phyloP scores from a whole-genome alignment of 1,140 invertebrate species.

The Eurosta solidaginis region DNA sequence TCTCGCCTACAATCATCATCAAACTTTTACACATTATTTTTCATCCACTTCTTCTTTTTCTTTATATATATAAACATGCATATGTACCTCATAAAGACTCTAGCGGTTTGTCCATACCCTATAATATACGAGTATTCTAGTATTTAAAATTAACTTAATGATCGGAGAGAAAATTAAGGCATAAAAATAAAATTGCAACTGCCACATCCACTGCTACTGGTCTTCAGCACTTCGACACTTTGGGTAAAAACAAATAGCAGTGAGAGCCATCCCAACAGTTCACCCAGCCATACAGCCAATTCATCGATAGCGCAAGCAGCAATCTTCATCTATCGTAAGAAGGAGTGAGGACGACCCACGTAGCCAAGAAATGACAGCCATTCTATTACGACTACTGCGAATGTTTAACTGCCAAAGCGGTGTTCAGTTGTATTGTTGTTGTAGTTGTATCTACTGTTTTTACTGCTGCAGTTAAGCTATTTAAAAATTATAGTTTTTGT shows the following conservation, averaged over 20 bases:
- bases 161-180: constrained; percentile 19
- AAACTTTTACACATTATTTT: background rate
- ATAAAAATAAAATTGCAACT: constrained; percentile 21
- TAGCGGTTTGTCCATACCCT: background rate
- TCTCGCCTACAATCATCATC: background rate
- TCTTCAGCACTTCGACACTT: constrained; percentile 19
- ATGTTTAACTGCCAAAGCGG: constrained; percentile 5
- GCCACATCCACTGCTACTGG: constrained; percentile 22
- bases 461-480: background rate
- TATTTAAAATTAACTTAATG: constrained; percentile 27
- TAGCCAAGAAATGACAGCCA: constrained; percentile 11
- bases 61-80: too few species aligned
- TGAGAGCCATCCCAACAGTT: background rate
- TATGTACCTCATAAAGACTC: background rate
- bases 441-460: background rate
- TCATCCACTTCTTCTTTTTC: background rate
- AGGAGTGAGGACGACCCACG: background rate
- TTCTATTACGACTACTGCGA: constrained; percentile 24
- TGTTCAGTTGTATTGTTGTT: background rate
- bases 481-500: background rate
- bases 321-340: background rate
- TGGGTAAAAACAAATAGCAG: background rate
- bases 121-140: constrained; percentile 28
- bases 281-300: background rate
- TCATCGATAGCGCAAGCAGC: background rate